phyloP scores from a whole-genome alignment of 2,797 vertebrate genomes.

The Garrulus glandarius region DNA sequence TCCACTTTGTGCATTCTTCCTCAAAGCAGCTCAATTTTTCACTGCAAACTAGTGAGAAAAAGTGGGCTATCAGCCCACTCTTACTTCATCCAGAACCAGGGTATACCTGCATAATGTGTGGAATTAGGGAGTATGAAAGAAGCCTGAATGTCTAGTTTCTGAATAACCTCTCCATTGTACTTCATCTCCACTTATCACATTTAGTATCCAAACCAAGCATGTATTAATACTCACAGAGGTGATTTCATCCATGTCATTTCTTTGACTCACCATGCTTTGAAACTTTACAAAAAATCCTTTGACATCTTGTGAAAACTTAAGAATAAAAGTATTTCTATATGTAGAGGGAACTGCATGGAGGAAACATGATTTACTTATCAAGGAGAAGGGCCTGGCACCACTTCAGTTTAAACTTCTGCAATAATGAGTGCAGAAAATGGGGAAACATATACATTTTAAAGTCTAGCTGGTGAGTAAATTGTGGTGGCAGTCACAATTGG shows the following conservation, averaged over 20 bases:
- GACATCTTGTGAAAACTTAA: background rate
- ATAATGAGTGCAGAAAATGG: background rate
- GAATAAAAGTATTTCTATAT: background rate
- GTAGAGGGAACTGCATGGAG: background rate
- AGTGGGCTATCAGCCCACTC: background rate
- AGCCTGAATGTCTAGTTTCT: background rate
- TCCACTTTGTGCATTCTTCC: background rate
- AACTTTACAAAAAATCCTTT: background rate
- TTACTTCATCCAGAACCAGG: background rate
- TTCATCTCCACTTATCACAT: background rate
- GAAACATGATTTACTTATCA: background rate
- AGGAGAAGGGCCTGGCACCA: background rate
- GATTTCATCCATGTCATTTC: background rate
- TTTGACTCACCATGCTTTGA: background rate
- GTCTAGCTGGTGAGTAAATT: background rate
- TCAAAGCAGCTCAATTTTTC: background rate
- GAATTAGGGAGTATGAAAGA: background rate
- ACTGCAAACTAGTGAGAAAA: background rate
- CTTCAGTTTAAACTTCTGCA: background rate
- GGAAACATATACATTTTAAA: background rate
- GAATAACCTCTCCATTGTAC: background rate
- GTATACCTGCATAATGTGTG: background rate
- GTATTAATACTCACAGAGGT: background rate
- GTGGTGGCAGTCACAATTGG: rapidly evolving
- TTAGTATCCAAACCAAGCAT: background rate